Conservation (phyloP, 1,140 invertebrate species). For the Brachionus manjavacas region DNA sequence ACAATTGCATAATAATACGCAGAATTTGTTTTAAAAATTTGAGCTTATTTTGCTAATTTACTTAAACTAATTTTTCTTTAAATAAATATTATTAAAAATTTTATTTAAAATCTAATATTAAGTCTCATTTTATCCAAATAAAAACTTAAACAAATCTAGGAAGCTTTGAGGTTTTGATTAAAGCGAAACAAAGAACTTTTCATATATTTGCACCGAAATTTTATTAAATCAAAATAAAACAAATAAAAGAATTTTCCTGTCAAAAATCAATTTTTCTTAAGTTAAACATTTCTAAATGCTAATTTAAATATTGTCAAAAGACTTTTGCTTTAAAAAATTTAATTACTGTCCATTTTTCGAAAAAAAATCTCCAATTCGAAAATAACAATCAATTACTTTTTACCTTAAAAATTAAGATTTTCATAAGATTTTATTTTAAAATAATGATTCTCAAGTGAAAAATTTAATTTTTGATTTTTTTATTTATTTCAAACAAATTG, state of each 20-base stretch:
- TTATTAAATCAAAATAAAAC: neutral
- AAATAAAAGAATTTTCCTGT: neutral
- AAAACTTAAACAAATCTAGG: neutral
- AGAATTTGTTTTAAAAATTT: neutral
- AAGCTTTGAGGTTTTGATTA: neutral
- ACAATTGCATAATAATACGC: neutral
- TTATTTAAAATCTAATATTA: neutral
- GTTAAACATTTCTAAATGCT: neutral
- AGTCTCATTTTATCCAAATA: neutral
- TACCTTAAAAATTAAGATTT: no score
- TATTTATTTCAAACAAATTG: neutral
- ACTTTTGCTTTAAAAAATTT: neutral
- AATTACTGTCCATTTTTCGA: neutral
- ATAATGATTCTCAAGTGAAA: neutral
- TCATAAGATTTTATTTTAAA: neutral
- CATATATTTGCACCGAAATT: neutral
- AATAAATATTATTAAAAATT: neutral
- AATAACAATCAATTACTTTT: neutral
- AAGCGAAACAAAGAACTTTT: neutral
- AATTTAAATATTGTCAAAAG: neutral
- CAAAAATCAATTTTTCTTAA: neutral
- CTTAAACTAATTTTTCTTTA: neutral
- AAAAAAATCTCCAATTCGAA: no score
- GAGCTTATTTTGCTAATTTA: neutral
- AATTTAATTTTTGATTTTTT: neutral